A percentile compares a stretch with the other conserved stretches of the same genome.
Conservation (phyloP, 2,888 invertebrate species). For the Mayetiola destructor region DNA sequence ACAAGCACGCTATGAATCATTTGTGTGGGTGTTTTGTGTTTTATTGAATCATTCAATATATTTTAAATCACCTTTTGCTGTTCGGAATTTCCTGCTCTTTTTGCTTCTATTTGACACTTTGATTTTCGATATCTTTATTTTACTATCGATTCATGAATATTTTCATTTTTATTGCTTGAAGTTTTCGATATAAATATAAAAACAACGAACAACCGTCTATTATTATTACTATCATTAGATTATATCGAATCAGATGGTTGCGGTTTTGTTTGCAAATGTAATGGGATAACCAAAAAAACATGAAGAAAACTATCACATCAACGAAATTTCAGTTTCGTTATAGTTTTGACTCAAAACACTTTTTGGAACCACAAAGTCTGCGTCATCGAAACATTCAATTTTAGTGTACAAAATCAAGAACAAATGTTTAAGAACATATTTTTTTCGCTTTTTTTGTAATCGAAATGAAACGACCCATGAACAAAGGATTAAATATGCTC, state of each 20-base stretch:
- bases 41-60: too few species aligned
- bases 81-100: too few species aligned
- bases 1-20: too few species aligned
- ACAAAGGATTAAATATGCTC: neutral
- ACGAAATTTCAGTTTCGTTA: neutral
- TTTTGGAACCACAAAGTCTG: conserved; percentile 10
- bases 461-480: neutral
- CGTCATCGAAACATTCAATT: neutral
- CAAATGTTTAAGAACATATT: neutral
- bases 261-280: neutral
- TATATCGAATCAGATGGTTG: too few species aligned
- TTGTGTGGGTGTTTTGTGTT: too few species aligned
- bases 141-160: too few species aligned
- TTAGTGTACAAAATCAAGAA: neutral
- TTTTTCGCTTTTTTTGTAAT: neutral
- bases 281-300: neutral
- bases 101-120: too few species aligned
- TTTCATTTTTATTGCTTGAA: too few species aligned
- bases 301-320: neutral
- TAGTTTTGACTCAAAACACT: neutral
- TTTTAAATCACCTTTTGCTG: too few species aligned
- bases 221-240: too few species aligned
- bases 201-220: too few species aligned
- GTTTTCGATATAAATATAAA: neutral
- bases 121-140: too few species aligned